A percentile compares a stretch with the other conserved stretches of the same genome.
phyloP scores from a whole-genome alignment of 2,888 invertebrate species.

The Halictus quadricinctus region DNA sequence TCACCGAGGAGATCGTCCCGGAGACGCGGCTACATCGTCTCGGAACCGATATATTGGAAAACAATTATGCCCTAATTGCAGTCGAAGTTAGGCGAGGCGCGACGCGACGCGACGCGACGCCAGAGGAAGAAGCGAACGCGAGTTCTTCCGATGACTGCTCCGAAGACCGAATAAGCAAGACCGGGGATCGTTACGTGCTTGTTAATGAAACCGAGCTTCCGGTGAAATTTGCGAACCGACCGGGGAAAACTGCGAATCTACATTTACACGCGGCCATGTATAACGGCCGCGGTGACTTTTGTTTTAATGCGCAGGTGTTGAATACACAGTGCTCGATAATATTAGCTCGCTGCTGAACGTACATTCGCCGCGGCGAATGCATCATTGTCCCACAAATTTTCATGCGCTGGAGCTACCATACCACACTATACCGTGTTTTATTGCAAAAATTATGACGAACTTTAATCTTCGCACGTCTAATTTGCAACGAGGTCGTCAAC shows the following conservation, averaged over 20 bases:
- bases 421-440: too few relatives aligned
- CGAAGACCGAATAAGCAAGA: neutral
- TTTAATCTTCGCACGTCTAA: too few relatives aligned
- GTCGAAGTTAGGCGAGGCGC: slow-evolving; percentile 58
- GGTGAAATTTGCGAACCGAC: slow-evolving; percentile 31
- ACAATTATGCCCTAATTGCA: slow-evolving; percentile 50
- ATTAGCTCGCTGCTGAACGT: neutral
- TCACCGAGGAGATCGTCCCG: neutral
- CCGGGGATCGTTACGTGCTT: slow-evolving; percentile 6
- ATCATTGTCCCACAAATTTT: neutral
- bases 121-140: too few relatives aligned
- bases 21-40: neutral
- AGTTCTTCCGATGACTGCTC: slow-evolving; percentile 6
- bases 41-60: slow-evolving; percentile 47
- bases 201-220: slow-evolving; percentile 36
- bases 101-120: neutral
- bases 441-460: too few relatives aligned
- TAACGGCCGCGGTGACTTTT: neutral
- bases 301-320: neutral
- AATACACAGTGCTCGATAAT: neutral
- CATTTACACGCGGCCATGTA: slow-evolving; percentile 11
- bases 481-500: too few relatives aligned
- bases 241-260: slow-evolving; percentile 20
- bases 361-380: neutral
- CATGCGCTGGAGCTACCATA: neutral